Conservation (phyloP, 2,797 vertebrate species). For the Lagorchestes hirsutus region DNA sequence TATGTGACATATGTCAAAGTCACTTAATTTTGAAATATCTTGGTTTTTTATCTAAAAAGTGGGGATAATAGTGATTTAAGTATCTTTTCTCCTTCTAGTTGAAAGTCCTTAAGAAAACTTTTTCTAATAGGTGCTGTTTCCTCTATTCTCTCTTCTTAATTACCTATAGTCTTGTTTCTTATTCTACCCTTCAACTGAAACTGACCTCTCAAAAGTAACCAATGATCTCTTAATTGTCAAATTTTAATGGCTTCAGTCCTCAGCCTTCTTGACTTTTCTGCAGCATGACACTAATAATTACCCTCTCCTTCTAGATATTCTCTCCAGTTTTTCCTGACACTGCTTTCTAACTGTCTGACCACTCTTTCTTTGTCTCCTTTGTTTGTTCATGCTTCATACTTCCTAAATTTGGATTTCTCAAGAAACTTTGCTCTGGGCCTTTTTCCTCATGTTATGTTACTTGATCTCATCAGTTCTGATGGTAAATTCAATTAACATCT, state of each 20-base stretch:
- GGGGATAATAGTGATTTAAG: not conserved
- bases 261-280: not conserved
- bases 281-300: not conserved
- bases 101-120: not conserved
- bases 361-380: not conserved
- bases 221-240: not conserved
- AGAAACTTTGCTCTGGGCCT: not conserved
- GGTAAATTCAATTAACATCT: not conserved
- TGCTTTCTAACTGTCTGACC: not conserved
- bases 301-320: not conserved
- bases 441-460: not conserved
- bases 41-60: not conserved
- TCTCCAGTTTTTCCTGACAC: not conserved
- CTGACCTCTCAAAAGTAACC: not conserved
- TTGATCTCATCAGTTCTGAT: not conserved
- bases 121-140: not conserved
- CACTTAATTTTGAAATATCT: not conserved
- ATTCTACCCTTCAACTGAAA: not conserved
- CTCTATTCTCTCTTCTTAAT: not conserved
- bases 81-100: not conserved
- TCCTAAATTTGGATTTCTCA: not conserved
- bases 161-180: not conserved
- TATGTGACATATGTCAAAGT: not conserved
- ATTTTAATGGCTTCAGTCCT: not conserved
- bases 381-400: not conserved